These are phyloP conservation scores for Epizoanthus scotinus DNA, from an alignment of 92 coral and sea anemone species.

Conservation along the genomic window DNA sequence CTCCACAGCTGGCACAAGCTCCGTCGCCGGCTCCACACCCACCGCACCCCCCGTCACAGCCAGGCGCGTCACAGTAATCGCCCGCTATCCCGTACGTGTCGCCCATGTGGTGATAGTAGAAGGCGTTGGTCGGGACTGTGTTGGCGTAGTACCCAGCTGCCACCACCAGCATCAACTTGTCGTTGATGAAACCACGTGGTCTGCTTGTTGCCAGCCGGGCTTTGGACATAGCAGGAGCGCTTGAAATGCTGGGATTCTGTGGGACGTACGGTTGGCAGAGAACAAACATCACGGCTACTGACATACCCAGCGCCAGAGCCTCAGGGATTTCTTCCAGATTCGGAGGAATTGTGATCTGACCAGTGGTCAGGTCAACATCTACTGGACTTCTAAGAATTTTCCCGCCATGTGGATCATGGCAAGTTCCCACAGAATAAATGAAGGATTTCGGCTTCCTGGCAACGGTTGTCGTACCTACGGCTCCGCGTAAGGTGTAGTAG, in stretches of 20 bases:
- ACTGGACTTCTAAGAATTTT: neutral
- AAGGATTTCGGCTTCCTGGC: conserved; percentile 25
- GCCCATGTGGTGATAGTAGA: conserved; percentile 7
- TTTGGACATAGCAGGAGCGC: conserved; percentile 37
- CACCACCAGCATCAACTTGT: conserved; percentile 42
- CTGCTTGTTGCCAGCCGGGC: neutral
- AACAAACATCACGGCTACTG: conserved; percentile 68
- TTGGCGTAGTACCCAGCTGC: conserved; percentile 60
- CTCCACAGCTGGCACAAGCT: conserved; percentile 11
- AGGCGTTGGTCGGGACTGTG: conserved; percentile 58
- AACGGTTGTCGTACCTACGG: conserved; percentile 37
- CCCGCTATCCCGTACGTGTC: conserved; percentile 6
- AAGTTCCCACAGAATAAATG: conserved; percentile 42
- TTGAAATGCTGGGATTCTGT: neutral
- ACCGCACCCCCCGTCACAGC: conserved; percentile 41
- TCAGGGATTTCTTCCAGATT: conserved; percentile 67
- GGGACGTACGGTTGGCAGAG: conserved; percentile 65
- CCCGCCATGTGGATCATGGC: conserved; percentile 23
- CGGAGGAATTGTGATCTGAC: conserved; percentile 48
- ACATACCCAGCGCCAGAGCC: conserved; percentile 67
- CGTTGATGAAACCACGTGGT: conserved; percentile 47
- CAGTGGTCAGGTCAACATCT: conserved; percentile 46
- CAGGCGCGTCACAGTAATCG: conserved; percentile 32
- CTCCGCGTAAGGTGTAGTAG: conserved; percentile 45
- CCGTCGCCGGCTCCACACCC: conserved; percentile 41